phyloP scores from a whole-genome alignment of 2,113 vertebrate genomes.

The Daubentonia madagascariensis region DNA sequence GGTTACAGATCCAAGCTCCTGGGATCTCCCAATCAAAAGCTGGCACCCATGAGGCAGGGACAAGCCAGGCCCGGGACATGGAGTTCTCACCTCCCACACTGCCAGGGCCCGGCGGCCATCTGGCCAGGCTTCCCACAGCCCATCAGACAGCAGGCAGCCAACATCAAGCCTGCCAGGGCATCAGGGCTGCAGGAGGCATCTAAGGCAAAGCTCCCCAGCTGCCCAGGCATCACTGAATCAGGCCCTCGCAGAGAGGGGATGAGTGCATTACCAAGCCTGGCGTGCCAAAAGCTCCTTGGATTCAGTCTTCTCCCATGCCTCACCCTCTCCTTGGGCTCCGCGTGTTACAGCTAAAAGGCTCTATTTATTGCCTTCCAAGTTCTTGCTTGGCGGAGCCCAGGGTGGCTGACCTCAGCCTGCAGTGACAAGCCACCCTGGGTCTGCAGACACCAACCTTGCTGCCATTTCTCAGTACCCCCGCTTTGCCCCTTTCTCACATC shows the following conservation, averaged over 20 bases:
- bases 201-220: constrained; percentile 48
- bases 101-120: constrained; percentile 10
- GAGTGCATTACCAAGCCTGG: neutral
- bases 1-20: constrained; percentile 41
- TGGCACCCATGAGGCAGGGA: neutral
- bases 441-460: neutral
- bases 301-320: neutral
- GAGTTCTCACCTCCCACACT: constrained; percentile 44
- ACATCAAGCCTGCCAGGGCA: neutral
- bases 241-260: neutral
- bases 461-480: neutral
- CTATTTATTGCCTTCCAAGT: constrained; percentile 49
- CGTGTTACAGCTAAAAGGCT: constrained; percentile 8
- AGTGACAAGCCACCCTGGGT: constrained; percentile 41
- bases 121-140: constrained; percentile 8
- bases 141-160: constrained; percentile 22
- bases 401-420: constrained; percentile 23
- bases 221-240: neutral
- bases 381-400: neutral
- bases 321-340: neutral
- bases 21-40: constrained; percentile 64
- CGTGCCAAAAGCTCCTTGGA: constrained; percentile 35
- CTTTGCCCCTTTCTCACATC: neutral
- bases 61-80: constrained; percentile 32
- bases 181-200: neutral